Percentiles rank a stretch among this genome's conserved stretches.
These are phyloP conservation scores for Marmota monax DNA, from an alignment of 2,113 vertebrate genomes.

Conservation along the genomic window DNA sequence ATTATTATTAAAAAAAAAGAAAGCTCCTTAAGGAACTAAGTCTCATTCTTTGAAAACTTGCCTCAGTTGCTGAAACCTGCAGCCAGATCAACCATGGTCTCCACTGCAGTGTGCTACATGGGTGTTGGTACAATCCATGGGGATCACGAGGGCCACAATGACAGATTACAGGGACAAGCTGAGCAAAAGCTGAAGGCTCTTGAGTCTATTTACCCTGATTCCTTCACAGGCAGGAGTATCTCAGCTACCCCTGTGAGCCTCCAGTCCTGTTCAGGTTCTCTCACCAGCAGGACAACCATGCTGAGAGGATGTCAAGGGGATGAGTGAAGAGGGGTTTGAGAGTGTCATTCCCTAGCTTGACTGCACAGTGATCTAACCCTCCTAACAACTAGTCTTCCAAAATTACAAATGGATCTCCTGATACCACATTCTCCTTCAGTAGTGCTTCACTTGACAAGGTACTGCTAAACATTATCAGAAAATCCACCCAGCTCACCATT, in stretches of 20 bases:
- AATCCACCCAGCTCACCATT: not conserved
- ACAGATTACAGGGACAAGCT: slow-evolving; percentile 97
- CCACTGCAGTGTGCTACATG: slow-evolving; percentile 19
- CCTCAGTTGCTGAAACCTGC: slow-evolving; percentile 41
- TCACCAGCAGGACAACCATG: slow-evolving; percentile 62
- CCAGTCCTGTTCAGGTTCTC: slow-evolving; percentile 61
- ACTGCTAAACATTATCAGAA: not conserved
- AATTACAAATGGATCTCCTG: slow-evolving; percentile 33
- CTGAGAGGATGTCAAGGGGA: slow-evolving; percentile 66
- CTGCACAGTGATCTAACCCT: slow-evolving; percentile 38
- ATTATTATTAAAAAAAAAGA: too few relatives aligned
- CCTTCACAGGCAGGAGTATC: slow-evolving; percentile 84
- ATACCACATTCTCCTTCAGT: not conserved
- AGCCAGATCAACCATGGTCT: not conserved
- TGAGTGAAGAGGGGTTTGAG: slow-evolving; percentile 69
- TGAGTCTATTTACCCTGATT: slow-evolving; percentile 97
- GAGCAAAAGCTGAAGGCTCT: slow-evolving; percentile 94
- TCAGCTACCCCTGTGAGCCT: slow-evolving; percentile 38
- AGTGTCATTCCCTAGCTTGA: slow-evolving; percentile 55
- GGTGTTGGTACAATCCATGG: slow-evolving; percentile 76
- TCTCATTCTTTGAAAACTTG: too few relatives aligned
- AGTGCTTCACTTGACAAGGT: slow-evolving; percentile 2
- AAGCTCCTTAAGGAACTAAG: too few relatives aligned
- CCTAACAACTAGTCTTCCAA: slow-evolving; percentile 54
- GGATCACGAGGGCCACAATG: slow-evolving; percentile 87